phyloP scores from a whole-genome alignment of 1,140 invertebrate species.

The Hesperophylax magnus region DNA sequence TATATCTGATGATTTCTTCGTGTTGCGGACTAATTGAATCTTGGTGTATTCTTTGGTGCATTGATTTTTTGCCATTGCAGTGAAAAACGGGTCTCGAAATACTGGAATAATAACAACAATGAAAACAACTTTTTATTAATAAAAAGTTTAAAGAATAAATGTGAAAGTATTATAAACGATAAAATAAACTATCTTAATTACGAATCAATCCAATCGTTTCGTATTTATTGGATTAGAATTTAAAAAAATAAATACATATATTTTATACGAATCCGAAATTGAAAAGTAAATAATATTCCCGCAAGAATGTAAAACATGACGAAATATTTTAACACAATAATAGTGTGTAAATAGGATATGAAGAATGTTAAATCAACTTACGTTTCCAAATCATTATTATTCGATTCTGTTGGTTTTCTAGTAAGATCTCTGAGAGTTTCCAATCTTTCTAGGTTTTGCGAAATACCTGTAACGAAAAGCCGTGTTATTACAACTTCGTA shows the following conservation, averaged over 20 bases:
- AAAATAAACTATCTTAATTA: no score
- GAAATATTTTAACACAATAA: neutral
- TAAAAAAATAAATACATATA: slow-evolving; percentile 6
- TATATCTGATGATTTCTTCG: slow-evolving; percentile 82
- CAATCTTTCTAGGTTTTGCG: slow-evolving; percentile 78
- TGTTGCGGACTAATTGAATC: slow-evolving; percentile 80
- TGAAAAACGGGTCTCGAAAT: slow-evolving; percentile 81
- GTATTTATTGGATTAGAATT: no score
- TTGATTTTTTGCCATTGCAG: slow-evolving; percentile 78
- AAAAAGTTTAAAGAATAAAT: neutral
- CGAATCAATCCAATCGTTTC: no score
- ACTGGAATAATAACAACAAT: slow-evolving; percentile 64
- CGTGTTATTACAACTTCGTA: slow-evolving; percentile 22
- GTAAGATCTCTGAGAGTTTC: slow-evolving; percentile 77
- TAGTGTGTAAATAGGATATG: neutral
- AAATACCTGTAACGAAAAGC: slow-evolving; percentile 71
- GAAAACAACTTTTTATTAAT: neutral
- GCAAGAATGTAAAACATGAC: no score
- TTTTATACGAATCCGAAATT: neutral
- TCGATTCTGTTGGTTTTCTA: slow-evolving; percentile 73
- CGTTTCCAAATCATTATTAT: slow-evolving; percentile 73
- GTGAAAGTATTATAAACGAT: no score
- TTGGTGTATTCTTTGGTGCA: slow-evolving; percentile 74
- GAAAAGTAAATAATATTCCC: neutral
- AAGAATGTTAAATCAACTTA: slow-evolving; percentile 60